phyloP scores from a whole-genome alignment of 1,140 invertebrate genomes.

The Colletes latitarsis region DNA sequence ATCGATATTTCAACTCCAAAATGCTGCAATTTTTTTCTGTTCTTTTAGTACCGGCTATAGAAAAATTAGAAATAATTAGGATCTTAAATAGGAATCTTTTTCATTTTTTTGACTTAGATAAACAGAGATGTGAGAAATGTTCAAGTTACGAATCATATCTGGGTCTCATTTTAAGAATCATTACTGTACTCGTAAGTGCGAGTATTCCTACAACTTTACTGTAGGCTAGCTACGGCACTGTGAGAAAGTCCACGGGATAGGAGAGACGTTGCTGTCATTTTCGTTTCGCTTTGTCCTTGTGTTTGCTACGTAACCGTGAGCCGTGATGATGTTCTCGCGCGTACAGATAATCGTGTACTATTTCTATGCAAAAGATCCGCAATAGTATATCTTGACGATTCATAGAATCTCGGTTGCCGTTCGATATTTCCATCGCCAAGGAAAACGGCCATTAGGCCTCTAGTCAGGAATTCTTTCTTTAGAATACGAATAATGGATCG shows the following conservation, averaged over 20 bases:
- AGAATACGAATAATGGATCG: not conserved
- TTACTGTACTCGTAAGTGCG: too few relatives aligned
- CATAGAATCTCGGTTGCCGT: too few relatives aligned
- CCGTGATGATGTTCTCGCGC: not conserved
- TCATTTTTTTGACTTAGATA: too few relatives aligned
- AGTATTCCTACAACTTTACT: too few relatives aligned
- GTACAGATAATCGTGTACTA: conserved; percentile 9
- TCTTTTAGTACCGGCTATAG: too few relatives aligned
- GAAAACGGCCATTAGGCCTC: not conserved
- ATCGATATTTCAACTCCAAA: too few relatives aligned
- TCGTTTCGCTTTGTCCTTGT: conserved; percentile 57
- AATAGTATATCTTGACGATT: not conserved
- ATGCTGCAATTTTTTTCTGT: too few relatives aligned
- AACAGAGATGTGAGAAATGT: too few relatives aligned
- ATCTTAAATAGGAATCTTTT: too few relatives aligned
- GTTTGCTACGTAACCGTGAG: conserved; percentile 12
- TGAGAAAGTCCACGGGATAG: conserved; percentile 45
- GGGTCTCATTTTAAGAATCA: too few relatives aligned
- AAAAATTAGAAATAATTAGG: too few relatives aligned
- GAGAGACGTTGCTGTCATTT: conserved; percentile 55
- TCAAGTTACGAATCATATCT: too few relatives aligned
- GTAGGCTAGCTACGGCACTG: conserved; percentile 47
- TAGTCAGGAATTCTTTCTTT: not conserved
- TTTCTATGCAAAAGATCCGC: conserved; percentile 11
- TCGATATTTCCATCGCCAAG: not conserved